These are phyloP conservation scores for Neoarius graeffei DNA, from an alignment of 2,113 vertebrate genomes.

Conservation along the genomic window DNA sequence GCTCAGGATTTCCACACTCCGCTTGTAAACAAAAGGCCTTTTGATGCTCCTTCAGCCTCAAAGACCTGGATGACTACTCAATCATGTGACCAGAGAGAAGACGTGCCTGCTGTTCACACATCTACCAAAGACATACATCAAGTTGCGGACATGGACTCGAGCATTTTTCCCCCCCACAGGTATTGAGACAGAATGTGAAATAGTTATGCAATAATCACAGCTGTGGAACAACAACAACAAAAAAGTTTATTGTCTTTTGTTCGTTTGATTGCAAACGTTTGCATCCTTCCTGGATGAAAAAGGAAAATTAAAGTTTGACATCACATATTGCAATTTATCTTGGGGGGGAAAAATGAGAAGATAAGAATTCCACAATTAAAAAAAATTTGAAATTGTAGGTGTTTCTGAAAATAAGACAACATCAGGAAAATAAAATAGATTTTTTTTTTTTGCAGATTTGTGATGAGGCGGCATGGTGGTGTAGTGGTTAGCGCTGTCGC, in stretches of 20 bases:
- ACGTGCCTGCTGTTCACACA: conserved; percentile 25
- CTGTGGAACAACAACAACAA: not conserved
- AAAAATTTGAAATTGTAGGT: not conserved
- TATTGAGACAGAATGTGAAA: not conserved
- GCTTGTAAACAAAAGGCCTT: conserved; percentile 66
- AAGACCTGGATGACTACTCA: conserved; percentile 54
- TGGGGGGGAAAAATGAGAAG: not conserved
- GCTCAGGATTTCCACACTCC: conserved; percentile 54
- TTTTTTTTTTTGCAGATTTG: not conserved
- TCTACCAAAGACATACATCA: conserved; percentile 13
- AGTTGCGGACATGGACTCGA: conserved; percentile 1
- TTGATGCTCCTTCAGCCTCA: conserved; percentile 59
- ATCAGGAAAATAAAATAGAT: not conserved
- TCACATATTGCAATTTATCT: not conserved
- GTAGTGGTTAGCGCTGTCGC: too few species aligned
- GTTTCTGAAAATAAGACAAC: not conserved
- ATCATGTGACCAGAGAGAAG: conserved; percentile 59
- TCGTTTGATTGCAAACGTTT: not conserved
- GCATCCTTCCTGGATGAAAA: not conserved
- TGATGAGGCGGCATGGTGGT: not conserved
- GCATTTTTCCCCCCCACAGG: not conserved
- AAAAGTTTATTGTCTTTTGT: not conserved
- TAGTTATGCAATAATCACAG: not conserved
- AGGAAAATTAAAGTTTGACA: not conserved
- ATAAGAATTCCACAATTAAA: not conserved